Evolutionary conservation across 37 sponge, comb jelly and placozoan genomes (phyloP).

Genomic region (Cliona cf. orientalis): DNA sequence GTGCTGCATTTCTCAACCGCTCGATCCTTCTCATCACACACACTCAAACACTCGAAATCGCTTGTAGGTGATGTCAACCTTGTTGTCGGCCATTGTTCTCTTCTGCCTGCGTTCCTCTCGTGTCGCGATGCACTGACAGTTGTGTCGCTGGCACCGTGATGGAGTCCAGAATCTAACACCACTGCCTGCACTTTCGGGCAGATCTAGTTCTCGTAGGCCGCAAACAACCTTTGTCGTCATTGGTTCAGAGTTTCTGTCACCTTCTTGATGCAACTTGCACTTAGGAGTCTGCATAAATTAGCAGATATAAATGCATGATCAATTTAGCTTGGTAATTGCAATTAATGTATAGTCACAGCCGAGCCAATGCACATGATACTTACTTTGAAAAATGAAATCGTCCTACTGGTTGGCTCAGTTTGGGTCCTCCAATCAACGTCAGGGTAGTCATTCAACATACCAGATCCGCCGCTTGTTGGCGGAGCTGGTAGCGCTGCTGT

Average conservation of each 20-base stretch:
- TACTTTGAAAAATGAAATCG: too few species aligned
- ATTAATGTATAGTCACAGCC: too few species aligned
- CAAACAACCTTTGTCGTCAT: slow-evolving; percentile 12
- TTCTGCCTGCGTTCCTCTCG: slow-evolving; percentile 13
- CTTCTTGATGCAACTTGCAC: slow-evolving; percentile 2
- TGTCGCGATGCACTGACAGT: slow-evolving; percentile 30
- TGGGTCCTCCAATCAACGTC: too few species aligned
- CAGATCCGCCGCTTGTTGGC: too few species aligned
- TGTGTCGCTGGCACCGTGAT: neutral
- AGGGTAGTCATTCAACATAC: too few species aligned
- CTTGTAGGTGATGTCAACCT: neutral
- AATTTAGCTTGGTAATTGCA: too few species aligned
- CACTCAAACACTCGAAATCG: slow-evolving; percentile 33
- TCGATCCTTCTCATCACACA: too few species aligned
- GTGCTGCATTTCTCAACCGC: too few species aligned
- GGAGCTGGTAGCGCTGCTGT: too few species aligned
- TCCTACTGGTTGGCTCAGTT: too few species aligned
- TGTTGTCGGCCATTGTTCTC: slow-evolving; percentile 26
- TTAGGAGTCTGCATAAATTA: slow-evolving; percentile 9
- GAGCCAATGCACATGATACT: too few species aligned
- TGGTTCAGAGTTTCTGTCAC: neutral
- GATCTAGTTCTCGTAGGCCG: slow-evolving; percentile 28
- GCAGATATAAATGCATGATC: neutral
- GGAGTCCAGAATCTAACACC: slow-evolving; percentile 31
- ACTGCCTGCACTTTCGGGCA: slow-evolving; percentile 13